phyloP scores from a whole-genome alignment of 2,113 vertebrate genomes.

The Marmota flaviventris region DNA sequence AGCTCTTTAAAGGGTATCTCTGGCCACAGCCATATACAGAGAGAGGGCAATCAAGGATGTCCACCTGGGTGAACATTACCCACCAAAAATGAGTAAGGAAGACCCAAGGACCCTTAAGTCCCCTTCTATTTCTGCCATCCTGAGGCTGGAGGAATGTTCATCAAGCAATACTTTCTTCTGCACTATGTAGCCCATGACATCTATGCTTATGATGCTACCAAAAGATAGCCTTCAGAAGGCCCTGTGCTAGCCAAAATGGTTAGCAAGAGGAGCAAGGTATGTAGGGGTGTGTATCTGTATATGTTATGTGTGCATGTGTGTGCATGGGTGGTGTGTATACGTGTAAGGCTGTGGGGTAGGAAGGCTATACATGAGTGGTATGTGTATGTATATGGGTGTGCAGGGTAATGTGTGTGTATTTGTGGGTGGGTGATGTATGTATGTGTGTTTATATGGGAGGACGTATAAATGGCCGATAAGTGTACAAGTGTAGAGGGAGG shows the following conservation, averaged over 20 bases:
- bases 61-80: background rate
- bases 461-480: background rate
- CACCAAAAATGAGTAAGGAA: background rate
- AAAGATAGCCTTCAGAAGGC: background rate
- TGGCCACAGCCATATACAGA: background rate
- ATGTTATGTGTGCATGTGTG: background rate
- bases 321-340: background rate
- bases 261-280: background rate
- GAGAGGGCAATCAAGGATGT: background rate
- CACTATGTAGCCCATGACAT: background rate
- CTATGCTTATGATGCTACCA: background rate
- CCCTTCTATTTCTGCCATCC: background rate
- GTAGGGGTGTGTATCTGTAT: background rate
- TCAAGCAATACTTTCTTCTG: background rate
- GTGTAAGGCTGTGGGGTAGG: no score
- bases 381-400: no score
- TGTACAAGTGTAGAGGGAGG: background rate
- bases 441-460: background rate
- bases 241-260: background rate
- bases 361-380: background rate
- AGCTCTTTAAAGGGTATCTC: background rate
- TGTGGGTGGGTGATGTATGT: background rate
- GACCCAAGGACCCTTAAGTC: background rate
- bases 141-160: background rate
- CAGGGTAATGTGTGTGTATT: background rate